These are phyloP conservation scores for Nyctibius grandis DNA, from an alignment of 2,797 vertebrate genomes.

Conservation along the genomic window DNA sequence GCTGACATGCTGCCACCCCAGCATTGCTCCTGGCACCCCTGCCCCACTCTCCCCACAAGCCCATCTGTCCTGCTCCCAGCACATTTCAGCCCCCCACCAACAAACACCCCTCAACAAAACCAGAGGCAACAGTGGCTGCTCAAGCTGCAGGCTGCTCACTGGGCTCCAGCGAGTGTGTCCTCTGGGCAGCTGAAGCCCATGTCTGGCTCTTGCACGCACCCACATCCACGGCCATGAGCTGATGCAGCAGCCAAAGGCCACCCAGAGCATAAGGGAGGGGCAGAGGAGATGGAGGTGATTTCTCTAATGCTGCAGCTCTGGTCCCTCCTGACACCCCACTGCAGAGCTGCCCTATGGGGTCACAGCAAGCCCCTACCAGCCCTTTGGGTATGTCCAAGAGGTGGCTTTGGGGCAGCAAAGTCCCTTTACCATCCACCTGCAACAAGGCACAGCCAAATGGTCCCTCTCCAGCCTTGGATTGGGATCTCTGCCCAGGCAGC, in stretches of 20 bases:
- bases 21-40: not conserved
- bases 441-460: not conserved
- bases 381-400: not conserved
- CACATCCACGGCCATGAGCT: not conserved
- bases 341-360: not conserved
- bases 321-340: too few species aligned
- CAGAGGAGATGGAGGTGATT: not conserved
- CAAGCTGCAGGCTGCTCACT: not conserved
- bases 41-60: accelerated
- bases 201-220: not conserved
- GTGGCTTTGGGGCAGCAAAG: not conserved
- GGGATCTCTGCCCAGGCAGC: not conserved
- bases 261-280: not conserved
- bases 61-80: not conserved
- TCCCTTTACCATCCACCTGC: not conserved
- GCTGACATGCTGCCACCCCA: not conserved
- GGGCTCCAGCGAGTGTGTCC: not conserved
- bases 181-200: not conserved
- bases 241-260: not conserved
- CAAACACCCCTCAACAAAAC: not conserved
- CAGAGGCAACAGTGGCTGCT: not conserved
- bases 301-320: not conserved
- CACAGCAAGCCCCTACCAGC: not conserved
- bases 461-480: not conserved
- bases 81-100: not conserved